Evolutionary conservation across 2,797 vertebrate species (phyloP).

Genomic region (Aulostomus chinensis): DNA sequence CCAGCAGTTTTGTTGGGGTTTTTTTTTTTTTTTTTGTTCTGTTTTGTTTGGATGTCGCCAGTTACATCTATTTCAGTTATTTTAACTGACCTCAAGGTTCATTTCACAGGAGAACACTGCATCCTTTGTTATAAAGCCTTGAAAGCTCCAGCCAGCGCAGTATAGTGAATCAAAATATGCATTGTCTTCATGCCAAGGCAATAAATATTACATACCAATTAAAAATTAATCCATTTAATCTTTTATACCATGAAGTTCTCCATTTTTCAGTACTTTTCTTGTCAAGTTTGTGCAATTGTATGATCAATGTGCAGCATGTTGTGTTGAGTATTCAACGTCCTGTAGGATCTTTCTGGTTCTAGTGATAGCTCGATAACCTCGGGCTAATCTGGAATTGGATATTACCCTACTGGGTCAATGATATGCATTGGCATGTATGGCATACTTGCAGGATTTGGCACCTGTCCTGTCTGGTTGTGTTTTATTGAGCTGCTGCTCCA

Average conservation of each 20-base stretch:
- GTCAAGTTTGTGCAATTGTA: too few species aligned
- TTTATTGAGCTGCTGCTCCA: slow-evolving; percentile 32
- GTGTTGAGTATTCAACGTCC: too few species aligned
- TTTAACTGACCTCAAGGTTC: slow-evolving; percentile 24
- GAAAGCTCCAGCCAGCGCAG: too few species aligned
- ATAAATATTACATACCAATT: too few species aligned
- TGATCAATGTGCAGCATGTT: too few species aligned
- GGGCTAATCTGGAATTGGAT: slow-evolving; percentile 47
- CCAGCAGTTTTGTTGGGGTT: not conserved
- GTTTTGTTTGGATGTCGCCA: slow-evolving; percentile 53
- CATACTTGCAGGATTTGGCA: slow-evolving; percentile 56
- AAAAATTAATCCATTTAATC: slow-evolving; percentile 5
- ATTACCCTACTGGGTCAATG: slow-evolving; percentile 62
- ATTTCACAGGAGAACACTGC: slow-evolving; percentile 31
- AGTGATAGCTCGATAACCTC: too few species aligned
- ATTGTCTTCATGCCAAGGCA: slow-evolving; percentile 5
- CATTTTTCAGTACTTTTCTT: too few species aligned
- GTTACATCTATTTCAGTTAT: slow-evolving; percentile 15
- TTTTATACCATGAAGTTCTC: too few species aligned
- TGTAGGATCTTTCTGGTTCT: too few species aligned
- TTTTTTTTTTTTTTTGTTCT: slow-evolving; percentile 3
- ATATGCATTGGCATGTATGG: slow-evolving; percentile 44
- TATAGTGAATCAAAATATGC: too few species aligned
- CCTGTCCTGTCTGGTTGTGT: slow-evolving; percentile 63
- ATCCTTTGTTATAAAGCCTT: too few species aligned